Base-by-base conservation (phyloP, 2,888 invertebrate genomes). In the Argyresthia albistria region DNA sequence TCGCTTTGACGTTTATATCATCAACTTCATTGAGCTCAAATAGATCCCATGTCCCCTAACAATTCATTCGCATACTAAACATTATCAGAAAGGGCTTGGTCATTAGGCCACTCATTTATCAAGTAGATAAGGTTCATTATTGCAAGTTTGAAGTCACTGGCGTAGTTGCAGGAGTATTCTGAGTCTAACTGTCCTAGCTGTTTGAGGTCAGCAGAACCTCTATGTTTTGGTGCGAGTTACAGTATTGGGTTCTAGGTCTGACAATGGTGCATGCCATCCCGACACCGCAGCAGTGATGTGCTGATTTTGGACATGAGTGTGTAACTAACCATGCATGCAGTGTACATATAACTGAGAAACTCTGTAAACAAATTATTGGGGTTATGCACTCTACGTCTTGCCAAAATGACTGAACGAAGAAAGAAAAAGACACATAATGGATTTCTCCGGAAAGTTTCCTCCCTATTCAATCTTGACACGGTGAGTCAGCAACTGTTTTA, bases 401-500 rank as follows among this genome's bases (percentile, higher is more conserved):
- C 61, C 76, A 87, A 79, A 80, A 88, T 88, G 88, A 88, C 88
- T 67, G 88, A 88, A 69, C 78, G 88, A 80, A 76, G 88, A 76
- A 88, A 88, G 84, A 88, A 88, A 88, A 88, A 88, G 73, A 70
- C 84, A 58, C 88, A 86, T 79, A 84, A 88, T 88, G 91, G 93
- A 80, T 95, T 95, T 81, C 93, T 95, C 78, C 94, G 94, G 88
- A 95, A 95, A 90, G 95, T 95, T 66, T 95, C 95, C 65, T 94
- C 93, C 64, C 90, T 95, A 66, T 95, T 95, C 89, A 95, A 94
- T 89, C 91, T 95, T 84, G 95, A 95, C 76, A 91, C 91, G 92
- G 93, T 95, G 90, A 94, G 88, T 86, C 70, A 74, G 75, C 68
- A 57, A 61, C 51, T 45, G 45, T 45, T 16, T 45, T 25, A 25